Evolutionary conservation across 2,113 vertebrate species (phyloP), one percentile per base, ranked within the genome.

Genomic region (Steatornis caripensis): DNA sequence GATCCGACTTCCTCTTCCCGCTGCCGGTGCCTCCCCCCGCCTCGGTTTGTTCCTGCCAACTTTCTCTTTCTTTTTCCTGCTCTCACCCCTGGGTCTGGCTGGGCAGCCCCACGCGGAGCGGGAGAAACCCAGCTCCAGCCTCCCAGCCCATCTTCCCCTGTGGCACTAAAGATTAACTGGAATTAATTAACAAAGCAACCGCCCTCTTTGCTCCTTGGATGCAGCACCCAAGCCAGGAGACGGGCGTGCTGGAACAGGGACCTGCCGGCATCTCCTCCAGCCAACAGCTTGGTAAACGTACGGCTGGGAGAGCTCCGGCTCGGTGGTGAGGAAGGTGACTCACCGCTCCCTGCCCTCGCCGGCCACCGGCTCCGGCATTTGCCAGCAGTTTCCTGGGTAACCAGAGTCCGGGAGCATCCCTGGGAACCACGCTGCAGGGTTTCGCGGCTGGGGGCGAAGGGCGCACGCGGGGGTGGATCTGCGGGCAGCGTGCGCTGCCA

Each of bases 61-160:
- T 89, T 95, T 91, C 66, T 80, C 89, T 91, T 94, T 84, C 82
- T 83, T 66, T 85, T 78, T 84, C 53, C 74, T 61, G 27, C 43
- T 71, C 53, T 34, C 12, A 37, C 17, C 39, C 26, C 27, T 6
- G 23, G 39, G 6, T 5, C 41, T 0, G 12, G 32, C 20, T 3
- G 4, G 27, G 49, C 71, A 88, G 66, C 45, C 12, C 46, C 71
- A 19, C 0, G 0, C 41, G 0, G 0, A 65, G 54, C 0, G 0
- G 30, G 23, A 74, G 5, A 41, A 87, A 46, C 21, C 22, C 78
- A 39, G 37, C 16, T 51, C 39, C 46, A 39, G 21, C 15, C n/a
- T 12, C 37, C 29, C 27, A 27, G 69, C 37, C 34, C 24, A 17
- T 8, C 23, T 37, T 1, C 29, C 14, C 13, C n/a, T 0, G 0